Evolutionary conservation across 2,113 vertebrate species (phyloP).

Genomic region (Phalacrocorax brasilianus): DNA sequence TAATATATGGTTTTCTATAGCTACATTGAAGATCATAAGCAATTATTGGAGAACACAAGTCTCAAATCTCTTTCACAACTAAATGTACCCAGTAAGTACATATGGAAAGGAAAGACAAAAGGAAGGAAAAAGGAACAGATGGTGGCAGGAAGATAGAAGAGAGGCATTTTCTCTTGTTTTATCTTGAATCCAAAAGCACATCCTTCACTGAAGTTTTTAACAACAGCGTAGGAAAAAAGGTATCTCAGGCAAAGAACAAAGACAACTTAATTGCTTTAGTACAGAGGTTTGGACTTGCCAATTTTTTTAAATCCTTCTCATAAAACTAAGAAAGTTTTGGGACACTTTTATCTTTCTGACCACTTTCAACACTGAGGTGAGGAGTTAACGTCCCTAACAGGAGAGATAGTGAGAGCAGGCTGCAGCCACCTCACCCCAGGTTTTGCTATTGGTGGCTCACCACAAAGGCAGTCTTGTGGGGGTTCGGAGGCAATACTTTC

Average conservation of each 20-base stretch:
- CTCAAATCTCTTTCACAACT: not conserved
- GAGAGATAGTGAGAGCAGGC: rapidly evolving
- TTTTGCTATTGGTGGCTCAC: not conserved
- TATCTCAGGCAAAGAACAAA: not conserved
- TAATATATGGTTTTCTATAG: not conserved
- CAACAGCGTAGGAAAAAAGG: rapidly evolving
- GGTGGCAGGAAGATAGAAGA: not conserved
- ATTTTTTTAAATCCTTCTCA: not conserved
- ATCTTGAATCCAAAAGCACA: not conserved
- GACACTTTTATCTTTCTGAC: not conserved
- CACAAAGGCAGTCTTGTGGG: not conserved
- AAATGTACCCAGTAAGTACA: not conserved
- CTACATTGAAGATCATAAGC: not conserved
- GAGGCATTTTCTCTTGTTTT: not conserved
- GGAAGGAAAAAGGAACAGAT: not conserved
- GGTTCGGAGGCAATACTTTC: rapidly evolving
- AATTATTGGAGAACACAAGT: not conserved
- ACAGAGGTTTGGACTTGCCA: not conserved
- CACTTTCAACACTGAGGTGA: not conserved
- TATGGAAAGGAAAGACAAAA: not conserved
- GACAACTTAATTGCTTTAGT: not conserved
- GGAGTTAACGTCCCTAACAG: not conserved
- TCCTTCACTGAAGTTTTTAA: not conserved
- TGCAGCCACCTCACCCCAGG: not conserved
- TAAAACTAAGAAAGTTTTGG: not conserved